Conservation (phyloP, 2,113 vertebrate species). For the Hyperopisus bebe region DNA sequence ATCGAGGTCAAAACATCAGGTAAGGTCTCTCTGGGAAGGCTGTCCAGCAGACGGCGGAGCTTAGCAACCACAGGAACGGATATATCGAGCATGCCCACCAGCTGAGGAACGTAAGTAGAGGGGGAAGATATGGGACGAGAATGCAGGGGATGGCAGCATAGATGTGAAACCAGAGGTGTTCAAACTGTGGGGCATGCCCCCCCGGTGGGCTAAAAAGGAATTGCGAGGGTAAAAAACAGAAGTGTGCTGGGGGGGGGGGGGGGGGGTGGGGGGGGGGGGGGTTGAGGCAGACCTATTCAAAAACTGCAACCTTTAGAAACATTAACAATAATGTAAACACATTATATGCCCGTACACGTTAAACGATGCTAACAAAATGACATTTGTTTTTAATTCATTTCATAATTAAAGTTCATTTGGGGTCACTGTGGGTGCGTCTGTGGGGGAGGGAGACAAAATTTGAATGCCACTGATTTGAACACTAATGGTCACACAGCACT, state of each 20-base stretch:
- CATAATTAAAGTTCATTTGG: neutral
- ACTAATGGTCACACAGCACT: neutral
- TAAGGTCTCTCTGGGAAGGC: conserved; percentile 80
- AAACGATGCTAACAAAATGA: neutral
- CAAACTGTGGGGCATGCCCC: neutral
- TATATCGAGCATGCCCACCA: conserved; percentile 94
- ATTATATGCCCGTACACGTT: neutral
- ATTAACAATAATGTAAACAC: neutral
- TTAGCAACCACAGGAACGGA: conserved; percentile 92
- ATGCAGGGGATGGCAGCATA: neutral
- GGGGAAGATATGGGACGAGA: neutral
- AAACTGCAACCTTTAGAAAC: neutral
- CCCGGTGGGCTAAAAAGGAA: neutral
- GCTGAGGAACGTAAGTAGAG: conserved; percentile 40
- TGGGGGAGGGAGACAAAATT: neutral
- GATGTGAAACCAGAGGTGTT: neutral
- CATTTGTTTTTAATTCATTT: neutral
- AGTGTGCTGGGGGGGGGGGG: neutral
- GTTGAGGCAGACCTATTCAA: neutral
- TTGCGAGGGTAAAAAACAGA: neutral
- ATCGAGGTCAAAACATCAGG: conserved; percentile 90
- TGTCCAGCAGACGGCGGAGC: conserved; percentile 81
- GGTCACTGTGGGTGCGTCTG: neutral
- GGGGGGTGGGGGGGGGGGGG: too few relatives aligned
- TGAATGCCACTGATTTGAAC: neutral